Conservation (phyloP, 2,797 vertebrate genomes). For the Chelidonichthys spinosus region DNA sequence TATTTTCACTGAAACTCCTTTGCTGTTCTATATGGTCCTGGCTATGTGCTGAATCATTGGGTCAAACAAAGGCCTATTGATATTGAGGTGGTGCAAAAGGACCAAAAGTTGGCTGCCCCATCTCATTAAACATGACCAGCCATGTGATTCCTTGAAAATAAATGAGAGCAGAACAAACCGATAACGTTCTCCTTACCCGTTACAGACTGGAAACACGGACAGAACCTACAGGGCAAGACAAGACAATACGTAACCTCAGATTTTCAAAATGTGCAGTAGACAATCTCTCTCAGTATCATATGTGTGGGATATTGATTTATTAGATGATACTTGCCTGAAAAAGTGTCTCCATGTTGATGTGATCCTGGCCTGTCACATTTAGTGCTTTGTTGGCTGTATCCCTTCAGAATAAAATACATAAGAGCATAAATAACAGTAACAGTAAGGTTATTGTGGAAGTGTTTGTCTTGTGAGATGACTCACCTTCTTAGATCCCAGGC, state of each 20-base stretch:
- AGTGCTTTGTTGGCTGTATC: slow-evolving; percentile 89
- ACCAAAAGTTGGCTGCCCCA: slow-evolving; percentile 36
- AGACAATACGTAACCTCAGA: not conserved
- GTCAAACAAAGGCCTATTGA: slow-evolving; percentile 49
- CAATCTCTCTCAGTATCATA: not conserved
- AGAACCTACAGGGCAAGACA: slow-evolving; percentile 73
- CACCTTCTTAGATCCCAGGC: slow-evolving; percentile 87
- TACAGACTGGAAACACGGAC: slow-evolving; percentile 79
- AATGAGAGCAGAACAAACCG: slow-evolving; percentile 8
- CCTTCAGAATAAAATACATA: slow-evolving; percentile 73
- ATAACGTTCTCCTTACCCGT: slow-evolving; percentile 71
- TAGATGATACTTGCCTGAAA: slow-evolving; percentile 83
- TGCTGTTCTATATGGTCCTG: slow-evolving; percentile 1
- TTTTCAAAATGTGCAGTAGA: not conserved
- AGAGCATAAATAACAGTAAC: not conserved
- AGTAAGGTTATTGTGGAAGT: not conserved
- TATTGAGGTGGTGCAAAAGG: slow-evolving; percentile 19
- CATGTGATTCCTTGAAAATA: slow-evolving; percentile 43
- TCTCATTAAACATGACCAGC: slow-evolving; percentile 8
- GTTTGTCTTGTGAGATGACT: slow-evolving; percentile 12
- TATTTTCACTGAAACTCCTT: not conserved
- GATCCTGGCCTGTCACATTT: slow-evolving; percentile 88
- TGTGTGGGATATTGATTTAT: not conserved
- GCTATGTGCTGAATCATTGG: slow-evolving; percentile 11
- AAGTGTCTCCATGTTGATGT: slow-evolving; percentile 87